Conservation (phyloP, 2,113 vertebrate species). For the Vombatus ursinus region DNA sequence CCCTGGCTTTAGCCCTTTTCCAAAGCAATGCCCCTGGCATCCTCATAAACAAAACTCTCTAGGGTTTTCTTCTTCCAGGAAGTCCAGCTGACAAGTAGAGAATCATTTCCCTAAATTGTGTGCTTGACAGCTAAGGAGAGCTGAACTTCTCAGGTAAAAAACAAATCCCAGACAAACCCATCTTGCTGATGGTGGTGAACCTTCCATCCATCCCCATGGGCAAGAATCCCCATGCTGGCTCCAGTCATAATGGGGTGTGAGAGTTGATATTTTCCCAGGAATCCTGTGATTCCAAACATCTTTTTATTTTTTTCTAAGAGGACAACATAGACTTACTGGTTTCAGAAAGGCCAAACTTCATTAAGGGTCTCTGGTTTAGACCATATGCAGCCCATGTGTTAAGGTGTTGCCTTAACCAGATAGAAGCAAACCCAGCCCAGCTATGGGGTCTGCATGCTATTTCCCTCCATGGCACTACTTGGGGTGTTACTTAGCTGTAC, state of each 20-base stretch:
- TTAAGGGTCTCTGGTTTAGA: constrained; percentile 65
- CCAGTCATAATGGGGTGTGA: constrained; percentile 66
- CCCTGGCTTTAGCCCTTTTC: neutral
- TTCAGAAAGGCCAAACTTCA: constrained; percentile 67
- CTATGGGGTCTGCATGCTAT: neutral
- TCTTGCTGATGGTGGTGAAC: neutral
- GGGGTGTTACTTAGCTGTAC: neutral
- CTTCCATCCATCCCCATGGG: neutral
- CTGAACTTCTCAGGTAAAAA: constrained; percentile 53
- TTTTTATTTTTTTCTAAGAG: constrained; percentile 75
- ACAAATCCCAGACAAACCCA: neutral
- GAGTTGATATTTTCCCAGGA: constrained; percentile 69
- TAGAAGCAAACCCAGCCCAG: neutral
- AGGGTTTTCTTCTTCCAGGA: neutral
- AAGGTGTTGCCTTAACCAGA: constrained; percentile 79
- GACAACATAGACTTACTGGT: constrained; percentile 72
- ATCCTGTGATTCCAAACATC: constrained; percentile 75
- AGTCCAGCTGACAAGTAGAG: neutral
- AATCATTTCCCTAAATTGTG: neutral
- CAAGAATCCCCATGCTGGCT: neutral
- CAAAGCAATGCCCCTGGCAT: neutral
- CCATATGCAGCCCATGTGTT: constrained; percentile 83
- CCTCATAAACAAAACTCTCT: neutral
- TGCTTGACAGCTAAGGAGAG: constrained; percentile 49
- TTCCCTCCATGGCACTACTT: neutral